These are phyloP conservation scores for Prosapia bicincta DNA, from an alignment of 2,888 invertebrate genomes.

Conservation along the genomic window DNA sequence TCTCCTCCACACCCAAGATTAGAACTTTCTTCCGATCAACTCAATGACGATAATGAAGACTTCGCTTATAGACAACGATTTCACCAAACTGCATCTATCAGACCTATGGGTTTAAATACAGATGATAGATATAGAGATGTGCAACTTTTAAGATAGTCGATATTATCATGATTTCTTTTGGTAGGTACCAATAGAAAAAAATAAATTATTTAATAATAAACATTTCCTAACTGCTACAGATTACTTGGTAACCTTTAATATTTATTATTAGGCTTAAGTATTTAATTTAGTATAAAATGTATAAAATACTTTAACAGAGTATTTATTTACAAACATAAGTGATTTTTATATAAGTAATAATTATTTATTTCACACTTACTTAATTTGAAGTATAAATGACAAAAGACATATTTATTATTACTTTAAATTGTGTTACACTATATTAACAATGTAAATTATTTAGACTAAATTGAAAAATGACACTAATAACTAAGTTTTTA, in stretches of 20 bases:
- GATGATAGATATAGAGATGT: slow-evolving; percentile 32
- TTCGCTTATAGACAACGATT: slow-evolving; percentile 89
- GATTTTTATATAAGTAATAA: too few species aligned
- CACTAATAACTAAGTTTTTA: too few species aligned
- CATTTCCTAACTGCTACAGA: not conserved
- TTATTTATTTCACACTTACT: too few species aligned
- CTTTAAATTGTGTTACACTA: too few species aligned
- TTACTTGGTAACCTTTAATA: not conserved
- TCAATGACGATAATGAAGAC: slow-evolving; percentile 94
- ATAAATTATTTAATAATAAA: not conserved
- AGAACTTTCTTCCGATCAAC: slow-evolving; percentile 75
- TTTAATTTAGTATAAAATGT: not conserved
- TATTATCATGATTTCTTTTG: not conserved
- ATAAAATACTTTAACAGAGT: too few species aligned
- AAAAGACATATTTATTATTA: too few species aligned
- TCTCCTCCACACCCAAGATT: slow-evolving; percentile 78
- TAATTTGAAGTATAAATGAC: too few species aligned
- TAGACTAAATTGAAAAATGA: too few species aligned
- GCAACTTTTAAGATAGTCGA: slow-evolving; percentile 34
- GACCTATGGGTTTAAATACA: slow-evolving; percentile 42
- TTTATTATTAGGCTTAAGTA: not conserved
- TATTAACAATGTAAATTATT: too few species aligned
- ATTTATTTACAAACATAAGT: too few species aligned
- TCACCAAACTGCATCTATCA: slow-evolving; percentile 84
- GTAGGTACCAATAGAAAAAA: too few species aligned